These are phyloP conservation scores for Danio albolineatus DNA, from an alignment of 2,797 vertebrate species.

Conservation along the genomic window DNA sequence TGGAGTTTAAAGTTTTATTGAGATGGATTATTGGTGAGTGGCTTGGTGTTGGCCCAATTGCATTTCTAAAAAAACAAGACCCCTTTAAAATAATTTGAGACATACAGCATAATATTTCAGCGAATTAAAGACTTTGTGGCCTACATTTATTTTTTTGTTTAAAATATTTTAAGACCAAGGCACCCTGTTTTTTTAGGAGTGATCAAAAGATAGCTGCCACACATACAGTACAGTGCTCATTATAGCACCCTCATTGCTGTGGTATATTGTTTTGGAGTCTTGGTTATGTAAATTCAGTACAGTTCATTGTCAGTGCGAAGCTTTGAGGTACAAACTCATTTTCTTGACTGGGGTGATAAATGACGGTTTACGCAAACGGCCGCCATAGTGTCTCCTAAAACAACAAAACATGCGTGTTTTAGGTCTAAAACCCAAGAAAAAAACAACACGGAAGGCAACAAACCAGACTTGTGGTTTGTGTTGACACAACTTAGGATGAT, in stretches of 20 bases:
- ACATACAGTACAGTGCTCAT: neutral
- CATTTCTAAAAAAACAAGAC: too few relatives aligned
- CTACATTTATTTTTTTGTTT: too few relatives aligned
- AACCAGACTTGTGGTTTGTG: neutral
- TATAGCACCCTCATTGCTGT: neutral
- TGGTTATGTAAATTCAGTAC: neutral
- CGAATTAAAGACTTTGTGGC: too few relatives aligned
- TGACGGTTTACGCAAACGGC: neutral
- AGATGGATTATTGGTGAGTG: too few relatives aligned
- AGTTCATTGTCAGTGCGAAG: neutral
- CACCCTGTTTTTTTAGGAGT: too few relatives aligned
- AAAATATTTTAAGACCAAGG: too few relatives aligned
- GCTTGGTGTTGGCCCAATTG: too few relatives aligned
- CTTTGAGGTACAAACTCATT: neutral
- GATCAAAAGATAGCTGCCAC: too few relatives aligned
- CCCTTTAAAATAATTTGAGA: too few relatives aligned
- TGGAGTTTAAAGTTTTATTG: too few relatives aligned
- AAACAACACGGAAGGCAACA: neutral
- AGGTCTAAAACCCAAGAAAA: neutral
- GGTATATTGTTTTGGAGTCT: neutral
- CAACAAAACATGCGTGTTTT: neutral
- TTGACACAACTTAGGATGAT: neutral
- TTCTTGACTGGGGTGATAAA: neutral
- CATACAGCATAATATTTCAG: too few relatives aligned
- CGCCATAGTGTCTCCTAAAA: neutral